Percentiles rank a stretch among this genome's conserved stretches.
Conservation (phyloP, 2,797 vertebrate genomes). For the Fundulus diaphanus region DNA sequence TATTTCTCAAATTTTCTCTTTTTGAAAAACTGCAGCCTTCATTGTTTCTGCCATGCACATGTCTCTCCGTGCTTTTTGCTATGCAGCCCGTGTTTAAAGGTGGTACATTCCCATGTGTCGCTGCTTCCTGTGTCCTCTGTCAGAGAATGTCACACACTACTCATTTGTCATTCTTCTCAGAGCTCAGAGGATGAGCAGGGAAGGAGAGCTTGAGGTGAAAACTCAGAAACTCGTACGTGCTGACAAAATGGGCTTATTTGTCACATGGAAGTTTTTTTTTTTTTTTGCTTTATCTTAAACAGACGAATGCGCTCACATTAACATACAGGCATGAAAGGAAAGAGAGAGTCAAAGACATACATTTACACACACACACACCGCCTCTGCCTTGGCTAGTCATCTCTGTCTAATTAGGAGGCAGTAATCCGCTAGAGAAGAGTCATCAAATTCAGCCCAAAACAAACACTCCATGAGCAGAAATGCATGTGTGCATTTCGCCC, state of each 20-base stretch:
- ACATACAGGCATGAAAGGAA: slow-evolving; percentile 10
- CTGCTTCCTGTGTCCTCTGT: slow-evolving; percentile 54
- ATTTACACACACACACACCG: slow-evolving; percentile 34
- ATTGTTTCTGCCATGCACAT: slow-evolving; percentile 27
- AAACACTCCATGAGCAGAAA: slow-evolving; percentile 71
- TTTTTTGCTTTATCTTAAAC: slow-evolving; percentile 2
- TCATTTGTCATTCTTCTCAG: slow-evolving; percentile 72
- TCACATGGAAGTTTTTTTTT: slow-evolving; percentile 24
- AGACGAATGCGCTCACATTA: slow-evolving; percentile 10
- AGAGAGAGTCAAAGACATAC: slow-evolving; percentile 35
- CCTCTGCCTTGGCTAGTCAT: slow-evolving; percentile 78
- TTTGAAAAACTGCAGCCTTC: slow-evolving; percentile 8
- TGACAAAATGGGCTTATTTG: slow-evolving; percentile 28
- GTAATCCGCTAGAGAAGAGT: slow-evolving; percentile 81
- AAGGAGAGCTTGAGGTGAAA: slow-evolving; percentile 66
- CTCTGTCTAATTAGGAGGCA: slow-evolving; percentile 82
- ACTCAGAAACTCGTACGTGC: slow-evolving; percentile 21
- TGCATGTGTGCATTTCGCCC: slow-evolving; percentile 43
- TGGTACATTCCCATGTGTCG: slow-evolving; percentile 55
- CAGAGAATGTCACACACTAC: slow-evolving; percentile 59
- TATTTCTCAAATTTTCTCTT: slow-evolving; percentile 33
- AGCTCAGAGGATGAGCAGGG: slow-evolving; percentile 53
- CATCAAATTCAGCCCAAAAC: slow-evolving; percentile 81
- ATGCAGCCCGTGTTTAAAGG: slow-evolving; percentile 51
- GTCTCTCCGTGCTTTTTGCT: slow-evolving; percentile 47